Base-by-base conservation (phyloP, 1,140 invertebrate genomes). In the Apis laboriosa region DNA sequence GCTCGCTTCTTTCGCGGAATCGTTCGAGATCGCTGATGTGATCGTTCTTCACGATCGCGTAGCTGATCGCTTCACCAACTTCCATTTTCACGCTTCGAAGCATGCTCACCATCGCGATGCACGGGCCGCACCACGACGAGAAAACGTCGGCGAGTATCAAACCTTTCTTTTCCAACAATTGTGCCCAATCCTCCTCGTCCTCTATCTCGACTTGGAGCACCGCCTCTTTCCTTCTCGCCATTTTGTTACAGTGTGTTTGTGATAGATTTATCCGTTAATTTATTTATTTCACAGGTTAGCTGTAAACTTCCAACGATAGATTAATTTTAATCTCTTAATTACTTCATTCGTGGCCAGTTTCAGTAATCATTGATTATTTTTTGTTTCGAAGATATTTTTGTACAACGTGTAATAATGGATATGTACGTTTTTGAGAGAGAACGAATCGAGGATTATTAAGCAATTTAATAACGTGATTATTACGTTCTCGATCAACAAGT, bases 71-170 rank as follows among this genome's bases (percentile, higher is more conserved):
- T 86, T 98, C 97, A 70, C 97, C 97, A 1, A 97, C 86, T 92
- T 98, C 97, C 84, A 98, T 95, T 92, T 98, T 98, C 82, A 98
- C 95, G 92, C 97, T 97, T 82, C 97, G 97, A 84, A 98, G 94
- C 89, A 96, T 97, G 71, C 96, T 96, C 17, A 97, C 94, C 97
- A 98, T 97, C 53, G 97, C 97, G 55, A 95, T 90, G 90, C 98
- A 98, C 0, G 98, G 97, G 1, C 98, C 98, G 90, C 97, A 97
- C 98, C 98, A 98, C 80, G 97, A 97, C 9, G 97, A 97, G 92
- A 97, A 98, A 21, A 98, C 95, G 91, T 99, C 98, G 19, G 98
- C 95, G 63, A 98, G 96, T 96, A 94, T 71, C 9, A 99, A 92
- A 56, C 98, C 98, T 83, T 97, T 95, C 83, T 96, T 95, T 58